phyloP scores from a whole-genome alignment of 2,113 vertebrate genomes.

The Pedetes capensis region DNA sequence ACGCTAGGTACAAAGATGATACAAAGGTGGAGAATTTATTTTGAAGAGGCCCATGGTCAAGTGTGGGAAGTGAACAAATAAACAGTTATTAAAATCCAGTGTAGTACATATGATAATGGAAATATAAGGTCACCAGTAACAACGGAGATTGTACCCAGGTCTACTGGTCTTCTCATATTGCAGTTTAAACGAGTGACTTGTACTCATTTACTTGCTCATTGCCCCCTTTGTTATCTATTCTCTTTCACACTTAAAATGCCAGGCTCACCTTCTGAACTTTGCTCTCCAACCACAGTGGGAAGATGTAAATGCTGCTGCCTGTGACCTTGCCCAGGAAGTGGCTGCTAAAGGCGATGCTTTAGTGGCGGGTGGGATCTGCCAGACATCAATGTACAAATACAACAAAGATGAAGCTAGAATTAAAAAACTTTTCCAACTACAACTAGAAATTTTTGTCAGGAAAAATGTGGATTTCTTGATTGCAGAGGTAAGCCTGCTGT shows the following conservation, averaged over 20 bases:
- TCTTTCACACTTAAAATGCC: neutral
- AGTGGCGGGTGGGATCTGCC: conserved; percentile 93
- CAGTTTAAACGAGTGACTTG: neutral
- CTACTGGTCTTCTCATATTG: neutral
- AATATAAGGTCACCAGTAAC: neutral
- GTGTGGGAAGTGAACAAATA: neutral
- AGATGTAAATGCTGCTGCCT: conserved; percentile 92
- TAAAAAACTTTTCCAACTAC: conserved; percentile 90
- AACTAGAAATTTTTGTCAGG: conserved; percentile 89
- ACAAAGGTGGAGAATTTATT: neutral
- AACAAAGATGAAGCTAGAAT: conserved; percentile 90
- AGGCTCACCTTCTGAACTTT: neutral
- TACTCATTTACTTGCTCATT: neutral
- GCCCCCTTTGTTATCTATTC: neutral
- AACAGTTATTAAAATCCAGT: neutral
- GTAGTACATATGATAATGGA: neutral
- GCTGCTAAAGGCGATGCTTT: conserved; percentile 90
- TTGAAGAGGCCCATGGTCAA: neutral
- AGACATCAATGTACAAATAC: conserved; percentile 89
- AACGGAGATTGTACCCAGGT: neutral
- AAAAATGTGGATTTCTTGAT: conserved; percentile 95
- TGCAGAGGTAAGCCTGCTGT: conserved; percentile 88
- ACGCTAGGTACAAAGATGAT: neutral
- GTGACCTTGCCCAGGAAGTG: conserved; percentile 93
- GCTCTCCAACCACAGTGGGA: conserved; percentile 82